Base-by-base conservation (phyloP, 2,113 vertebrate genomes). In the Psophia crepitans region DNA sequence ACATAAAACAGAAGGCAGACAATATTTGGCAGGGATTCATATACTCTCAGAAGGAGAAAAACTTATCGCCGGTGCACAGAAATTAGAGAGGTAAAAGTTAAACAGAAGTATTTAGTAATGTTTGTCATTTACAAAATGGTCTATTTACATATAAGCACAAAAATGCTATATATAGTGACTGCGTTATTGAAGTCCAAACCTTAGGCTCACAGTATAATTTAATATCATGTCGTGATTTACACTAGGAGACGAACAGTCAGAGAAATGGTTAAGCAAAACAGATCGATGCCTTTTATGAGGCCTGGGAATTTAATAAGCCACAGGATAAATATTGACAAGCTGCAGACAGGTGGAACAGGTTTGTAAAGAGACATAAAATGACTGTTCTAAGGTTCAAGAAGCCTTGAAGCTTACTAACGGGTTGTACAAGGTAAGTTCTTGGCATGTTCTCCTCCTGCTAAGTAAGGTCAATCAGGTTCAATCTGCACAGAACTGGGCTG, bases 311-410 rank as follows among this genome's bases (percentile, higher is more conserved):
- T 84, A 95, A 92, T 82, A 93, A 89, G 53, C 65, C 76, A 82
- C 48, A 84, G 41, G 19, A 74, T 93, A 95, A 97, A 96, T 89
- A 96, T 74, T 96, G 87, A 94, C 65, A 15, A 89, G 65, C 93
- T 73, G 68, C 82, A 94, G 82, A 88, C 84, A 88, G 87, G 93
- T 84, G 91, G 93, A 97, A 94, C 94, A 88, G 92, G 91, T 91
- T 96, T 84, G 56, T 58, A 85, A 78, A 91, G 51, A 90, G 56
- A 60, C 82, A 69, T 66, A 92, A 94, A 92, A 48, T 35, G 17
- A 68, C 66, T 78, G 63, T 76, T 94, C 69, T 84, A 84, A 91
- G 77, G 80, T 84, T 85, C 70, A 92, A 69, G 57, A 96, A 95
- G 90, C 91, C 84, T 63, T 71, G 60, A 85, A 61, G 92, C 51